Conservation (phyloP, 2,888 invertebrate genomes). For the Lypha dubia region DNA sequence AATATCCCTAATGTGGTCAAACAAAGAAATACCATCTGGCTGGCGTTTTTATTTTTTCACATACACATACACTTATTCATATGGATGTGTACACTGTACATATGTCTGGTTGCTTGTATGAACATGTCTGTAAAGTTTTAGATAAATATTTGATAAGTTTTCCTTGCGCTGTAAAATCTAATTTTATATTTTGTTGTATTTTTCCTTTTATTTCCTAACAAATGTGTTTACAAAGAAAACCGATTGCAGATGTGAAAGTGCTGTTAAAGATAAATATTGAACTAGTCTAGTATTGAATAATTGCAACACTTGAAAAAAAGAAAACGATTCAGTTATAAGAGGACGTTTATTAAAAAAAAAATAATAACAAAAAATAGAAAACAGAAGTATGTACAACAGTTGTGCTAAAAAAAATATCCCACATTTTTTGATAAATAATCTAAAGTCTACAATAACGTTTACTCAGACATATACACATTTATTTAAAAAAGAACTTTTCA, state of each 20-base stretch:
- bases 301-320: neutral
- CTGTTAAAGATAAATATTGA: slow-evolving; percentile 52
- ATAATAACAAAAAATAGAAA: neutral
- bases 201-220: slow-evolving; percentile 5
- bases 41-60: neutral
- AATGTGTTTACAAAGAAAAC: neutral
- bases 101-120: neutral
- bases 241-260: slow-evolving; percentile 16
- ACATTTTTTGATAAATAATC: slow-evolving; percentile 52
- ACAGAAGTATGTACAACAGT: slow-evolving; percentile 27
- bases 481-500: no score
- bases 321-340: neutral
- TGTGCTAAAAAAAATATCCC: slow-evolving; percentile 49
- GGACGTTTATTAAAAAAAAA: no score
- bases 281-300: slow-evolving; percentile 43
- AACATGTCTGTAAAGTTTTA: slow-evolving; percentile 21
- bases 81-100: neutral
- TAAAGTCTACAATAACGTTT: neutral
- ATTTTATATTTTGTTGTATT: slow-evolving; percentile 20
- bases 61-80: neutral
- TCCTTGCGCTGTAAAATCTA: slow-evolving; percentile 24
- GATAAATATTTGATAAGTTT: slow-evolving; percentile 65
- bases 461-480: no score
- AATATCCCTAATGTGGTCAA: slow-evolving; percentile 63
- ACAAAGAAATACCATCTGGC: slow-evolving; percentile 52